phyloP scores from a whole-genome alignment of 2,888 invertebrate genomes.

The Ichneumoninae sp. region DNA sequence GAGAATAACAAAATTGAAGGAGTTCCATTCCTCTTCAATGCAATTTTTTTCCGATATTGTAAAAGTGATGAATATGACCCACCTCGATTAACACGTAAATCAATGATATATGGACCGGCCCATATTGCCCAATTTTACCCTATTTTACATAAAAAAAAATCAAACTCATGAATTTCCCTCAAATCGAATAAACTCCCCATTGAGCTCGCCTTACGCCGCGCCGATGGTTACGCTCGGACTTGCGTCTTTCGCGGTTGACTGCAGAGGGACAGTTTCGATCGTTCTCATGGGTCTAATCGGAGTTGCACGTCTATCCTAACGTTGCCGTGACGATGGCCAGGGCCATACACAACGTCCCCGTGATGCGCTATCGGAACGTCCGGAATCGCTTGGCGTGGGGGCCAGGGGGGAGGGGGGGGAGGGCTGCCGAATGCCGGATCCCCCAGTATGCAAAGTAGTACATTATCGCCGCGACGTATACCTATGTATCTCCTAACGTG shows the following conservation, averaged over 20 bases:
- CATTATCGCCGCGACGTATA: slow-evolving; percentile 63
- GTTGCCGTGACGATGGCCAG: not conserved
- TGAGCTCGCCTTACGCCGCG: not conserved
- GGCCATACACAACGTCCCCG: not conserved
- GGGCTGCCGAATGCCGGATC: slow-evolving; percentile 39
- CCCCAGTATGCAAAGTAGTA: slow-evolving; percentile 67
- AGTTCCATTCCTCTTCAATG: no score
- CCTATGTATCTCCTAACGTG: not conserved
- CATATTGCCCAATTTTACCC: no score
- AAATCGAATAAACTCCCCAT: no score
- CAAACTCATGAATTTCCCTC: no score
- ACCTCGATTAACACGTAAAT: no score
- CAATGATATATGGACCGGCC: no score
- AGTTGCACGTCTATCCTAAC: not conserved
- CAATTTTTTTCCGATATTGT: no score
- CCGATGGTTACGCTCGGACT: not conserved
- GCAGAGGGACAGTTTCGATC: slow-evolving; percentile 3
- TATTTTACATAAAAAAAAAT: no score
- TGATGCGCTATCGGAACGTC: not conserved
- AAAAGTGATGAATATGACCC: no score
- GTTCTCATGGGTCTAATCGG: slow-evolving; percentile 3
- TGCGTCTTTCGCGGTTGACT: not conserved
- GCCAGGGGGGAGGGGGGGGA: no score
- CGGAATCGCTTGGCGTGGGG: not conserved
- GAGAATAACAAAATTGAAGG: no score